Evolutionary conservation across 2,888 invertebrate genomes (phyloP).

Genomic region (Hyposoter dolosus): DNA sequence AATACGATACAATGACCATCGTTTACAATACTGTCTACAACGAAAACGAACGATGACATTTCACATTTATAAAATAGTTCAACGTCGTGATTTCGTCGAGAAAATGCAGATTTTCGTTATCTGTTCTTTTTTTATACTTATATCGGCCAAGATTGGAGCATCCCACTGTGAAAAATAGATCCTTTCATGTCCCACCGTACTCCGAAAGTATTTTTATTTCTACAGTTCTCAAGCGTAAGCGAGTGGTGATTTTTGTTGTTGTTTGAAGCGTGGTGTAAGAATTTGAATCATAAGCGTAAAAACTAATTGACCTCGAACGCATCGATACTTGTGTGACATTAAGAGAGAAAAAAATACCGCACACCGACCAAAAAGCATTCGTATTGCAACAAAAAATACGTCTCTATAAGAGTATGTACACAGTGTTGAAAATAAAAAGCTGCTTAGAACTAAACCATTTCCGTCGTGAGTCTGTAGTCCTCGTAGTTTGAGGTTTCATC

Average conservation of each 20-base stretch:
- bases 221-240: constrained; percentile 59
- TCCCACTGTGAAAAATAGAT: constrained; percentile 68
- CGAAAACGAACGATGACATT: constrained; percentile 50
- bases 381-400: constrained; percentile 65
- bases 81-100: constrained; percentile 22
- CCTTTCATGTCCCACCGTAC: constrained; percentile 62
- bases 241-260: constrained; percentile 25
- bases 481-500: constrained; percentile 1
- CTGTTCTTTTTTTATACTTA: constrained; percentile 50
- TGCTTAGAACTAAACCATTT: constrained; percentile 38
- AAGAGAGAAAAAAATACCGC: constrained; percentile 24
- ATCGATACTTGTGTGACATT: constrained; percentile 35
- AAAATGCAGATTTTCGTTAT: constrained; percentile 43
- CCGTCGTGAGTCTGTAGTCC: constrained; percentile 20
- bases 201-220: constrained; percentile 46
- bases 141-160: constrained; percentile 63
- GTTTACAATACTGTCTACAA: constrained; percentile 49
- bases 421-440: constrained; percentile 65
- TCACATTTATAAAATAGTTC: constrained; percentile 15
- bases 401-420: constrained; percentile 63
- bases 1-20: constrained; percentile 64
- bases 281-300: constrained; percentile 49
- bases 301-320: constrained; percentile 33
- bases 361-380: constrained; percentile 57
- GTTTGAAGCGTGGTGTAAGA: constrained; percentile 53